Evolutionary conservation across 2,888 invertebrate species (phyloP).

Genomic region (Temnothorax rugatulus): DNA sequence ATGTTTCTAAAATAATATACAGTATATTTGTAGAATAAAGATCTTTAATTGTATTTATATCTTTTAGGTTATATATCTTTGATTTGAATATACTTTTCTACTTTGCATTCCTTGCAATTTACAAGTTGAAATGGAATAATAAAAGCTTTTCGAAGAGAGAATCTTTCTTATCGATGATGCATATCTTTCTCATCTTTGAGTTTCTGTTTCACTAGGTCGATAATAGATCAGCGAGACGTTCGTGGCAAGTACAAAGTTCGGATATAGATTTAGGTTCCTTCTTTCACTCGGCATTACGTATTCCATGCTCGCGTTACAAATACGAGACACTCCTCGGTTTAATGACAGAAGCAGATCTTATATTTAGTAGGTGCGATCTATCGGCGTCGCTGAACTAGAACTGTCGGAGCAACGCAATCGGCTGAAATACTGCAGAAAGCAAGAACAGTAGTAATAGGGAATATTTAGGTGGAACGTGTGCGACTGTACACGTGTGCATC

Average conservation of each 20-base stretch:
- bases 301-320: slow-evolving; percentile 54
- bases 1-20: not conserved
- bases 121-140: not conserved
- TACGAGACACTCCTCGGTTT: slow-evolving; percentile 43
- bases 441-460: slow-evolving; percentile 8
- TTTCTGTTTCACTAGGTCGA: not conserved
- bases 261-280: not conserved
- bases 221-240: not conserved
- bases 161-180: not conserved
- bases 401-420: slow-evolving; percentile 18
- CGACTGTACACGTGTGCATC: slow-evolving; percentile 9
- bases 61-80: too few relatives aligned
- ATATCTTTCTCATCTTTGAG: slow-evolving; percentile 4
- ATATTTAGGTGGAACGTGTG: slow-evolving; percentile 41
- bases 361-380: slow-evolving; percentile 65
- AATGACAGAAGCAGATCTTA: slow-evolving; percentile 50
- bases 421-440: slow-evolving; percentile 37
- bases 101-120: not conserved
- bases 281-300: slow-evolving; percentile 51
- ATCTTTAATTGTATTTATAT: not conserved
- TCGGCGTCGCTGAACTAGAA: slow-evolving; percentile 1
- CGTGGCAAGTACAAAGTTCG: slow-evolving; percentile 3
- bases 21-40: not conserved
- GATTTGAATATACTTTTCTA: not conserved
- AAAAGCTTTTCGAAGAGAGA: not conserved